Evolutionary conservation across 2,888 invertebrate species (phyloP), one percentile per base, ranked within the genome.

Genomic region (Rhagium mordax): DNA sequence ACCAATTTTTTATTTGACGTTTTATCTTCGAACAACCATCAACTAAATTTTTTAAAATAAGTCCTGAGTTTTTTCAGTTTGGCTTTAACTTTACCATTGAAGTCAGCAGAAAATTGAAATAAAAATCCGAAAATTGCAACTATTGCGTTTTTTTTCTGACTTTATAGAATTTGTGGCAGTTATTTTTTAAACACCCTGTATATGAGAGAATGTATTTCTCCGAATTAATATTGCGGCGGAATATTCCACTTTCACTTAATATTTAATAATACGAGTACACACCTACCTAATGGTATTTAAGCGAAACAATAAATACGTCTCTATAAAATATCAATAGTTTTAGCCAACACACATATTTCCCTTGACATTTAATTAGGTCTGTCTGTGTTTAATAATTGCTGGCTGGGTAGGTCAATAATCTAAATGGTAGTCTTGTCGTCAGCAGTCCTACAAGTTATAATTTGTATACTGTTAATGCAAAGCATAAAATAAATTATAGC

Each of bases 351-450:
- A 16, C 33, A n/a, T 33, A 33, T 7, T 33, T 59, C 33, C 59
- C 59, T 59, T 59, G 59, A 59, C 59, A 33, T 33, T 33, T 33
- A 33, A 59, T 59, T 57, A 29, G 13, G 16, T 33, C 29, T 18
- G 33, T 59, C 59, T 15, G 16, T 29, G 18, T 18, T 59, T 59
- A 59, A 33, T 59, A 20, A 29, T 59, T 33, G 10, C 20, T 59
- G 33, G 10, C 20, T 59, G 33, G 59, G 33, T 33, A 59, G 59
- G 59, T 59, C 59, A 59, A 59, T 59, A 59, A 33, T 59, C 59
- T 29, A 59, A 59, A 59, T 59, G 33, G 10, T 18, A 8, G 33
- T 18, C 15, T 59, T 7, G 33, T n/a, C 41, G n/a, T 33, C 59
- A 33, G 33, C 57, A 57, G 29, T 57, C 27, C 33, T 59, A 59